Conservation (phyloP, 92 coral and sea anemone species). For the Palythoa heliodiscus region DNA sequence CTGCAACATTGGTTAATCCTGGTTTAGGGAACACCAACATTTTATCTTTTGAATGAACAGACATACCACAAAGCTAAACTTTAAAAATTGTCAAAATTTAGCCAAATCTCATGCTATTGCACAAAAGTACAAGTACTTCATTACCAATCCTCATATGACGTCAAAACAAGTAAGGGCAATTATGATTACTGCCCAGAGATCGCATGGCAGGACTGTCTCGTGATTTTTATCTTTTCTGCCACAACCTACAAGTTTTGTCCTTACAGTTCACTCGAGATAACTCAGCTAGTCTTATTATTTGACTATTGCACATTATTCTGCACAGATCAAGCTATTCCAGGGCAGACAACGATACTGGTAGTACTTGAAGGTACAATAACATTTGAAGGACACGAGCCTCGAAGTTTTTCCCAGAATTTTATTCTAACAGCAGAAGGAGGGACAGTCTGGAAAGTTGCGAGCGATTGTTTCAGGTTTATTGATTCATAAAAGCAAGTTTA, state of each 20-base stretch:
- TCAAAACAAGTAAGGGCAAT: too few species aligned
- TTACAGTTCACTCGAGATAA: background rate
- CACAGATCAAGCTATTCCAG: conserved; percentile 94
- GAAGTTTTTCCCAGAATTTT: conserved; percentile 91
- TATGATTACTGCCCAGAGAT: too few species aligned
- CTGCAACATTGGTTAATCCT: too few species aligned
- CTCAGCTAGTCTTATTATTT: background rate
- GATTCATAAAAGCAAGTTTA: conserved; percentile 31
- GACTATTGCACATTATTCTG: conserved; percentile 1
- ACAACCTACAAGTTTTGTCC: background rate
- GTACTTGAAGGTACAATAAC: conserved; percentile 85
- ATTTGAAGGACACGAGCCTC: conserved; percentile 82
- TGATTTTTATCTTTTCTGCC: too few species aligned
- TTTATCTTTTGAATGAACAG: too few species aligned
- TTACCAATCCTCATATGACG: too few species aligned
- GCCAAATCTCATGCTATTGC: too few species aligned
- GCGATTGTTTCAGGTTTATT: conserved; percentile 93
- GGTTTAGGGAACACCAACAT: too few species aligned
- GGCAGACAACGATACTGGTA: conserved; percentile 86
- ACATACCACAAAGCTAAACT: too few species aligned
- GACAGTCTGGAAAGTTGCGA: conserved; percentile 93
- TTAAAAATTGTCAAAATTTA: too few species aligned
- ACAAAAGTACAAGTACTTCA: too few species aligned
- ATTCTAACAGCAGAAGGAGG: conserved; percentile 93
- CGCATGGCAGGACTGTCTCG: too few species aligned